phyloP scores from a whole-genome alignment of 92 coral and sea anemone species.

The Zoanthus gigantus region DNA sequence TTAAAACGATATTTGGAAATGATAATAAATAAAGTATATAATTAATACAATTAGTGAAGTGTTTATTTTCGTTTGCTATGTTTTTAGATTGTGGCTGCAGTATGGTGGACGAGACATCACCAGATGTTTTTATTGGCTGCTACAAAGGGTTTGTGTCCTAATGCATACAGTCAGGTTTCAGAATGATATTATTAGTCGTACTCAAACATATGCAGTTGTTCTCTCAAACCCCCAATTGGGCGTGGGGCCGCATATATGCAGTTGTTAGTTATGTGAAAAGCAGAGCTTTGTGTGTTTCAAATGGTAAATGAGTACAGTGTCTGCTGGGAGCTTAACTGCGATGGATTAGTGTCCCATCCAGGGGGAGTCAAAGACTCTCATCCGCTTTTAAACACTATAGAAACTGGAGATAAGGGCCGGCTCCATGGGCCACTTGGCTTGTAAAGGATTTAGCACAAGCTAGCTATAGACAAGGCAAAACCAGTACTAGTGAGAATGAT shows the following conservation, averaged over 20 bases:
- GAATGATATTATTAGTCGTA: neutral
- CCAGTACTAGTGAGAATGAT: neutral
- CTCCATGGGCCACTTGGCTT: no score
- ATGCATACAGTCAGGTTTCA: neutral
- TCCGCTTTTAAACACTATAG: no score
- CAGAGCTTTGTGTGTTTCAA: neutral
- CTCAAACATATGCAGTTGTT: neutral
- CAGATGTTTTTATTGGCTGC: slow-evolving; percentile 90
- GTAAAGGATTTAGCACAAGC: no score
- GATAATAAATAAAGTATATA: no score
- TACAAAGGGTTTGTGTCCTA: slow-evolving; percentile 78
- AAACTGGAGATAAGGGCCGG: no score
- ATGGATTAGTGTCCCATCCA: no score
- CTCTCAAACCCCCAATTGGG: no score
- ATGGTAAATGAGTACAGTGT: no score
- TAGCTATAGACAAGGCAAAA: no score
- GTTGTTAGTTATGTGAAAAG: neutral
- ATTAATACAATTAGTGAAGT: neutral
- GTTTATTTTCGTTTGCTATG: neutral
- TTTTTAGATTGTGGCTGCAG: slow-evolving; percentile 80
- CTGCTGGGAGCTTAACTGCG: no score
- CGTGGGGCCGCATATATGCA: neutral
- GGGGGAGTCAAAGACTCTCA: no score
- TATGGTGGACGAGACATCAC: slow-evolving; percentile 98
- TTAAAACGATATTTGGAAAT: neutral